Conservation (phyloP, 2,797 vertebrate genomes). For the Pelobates cultripes region DNA sequence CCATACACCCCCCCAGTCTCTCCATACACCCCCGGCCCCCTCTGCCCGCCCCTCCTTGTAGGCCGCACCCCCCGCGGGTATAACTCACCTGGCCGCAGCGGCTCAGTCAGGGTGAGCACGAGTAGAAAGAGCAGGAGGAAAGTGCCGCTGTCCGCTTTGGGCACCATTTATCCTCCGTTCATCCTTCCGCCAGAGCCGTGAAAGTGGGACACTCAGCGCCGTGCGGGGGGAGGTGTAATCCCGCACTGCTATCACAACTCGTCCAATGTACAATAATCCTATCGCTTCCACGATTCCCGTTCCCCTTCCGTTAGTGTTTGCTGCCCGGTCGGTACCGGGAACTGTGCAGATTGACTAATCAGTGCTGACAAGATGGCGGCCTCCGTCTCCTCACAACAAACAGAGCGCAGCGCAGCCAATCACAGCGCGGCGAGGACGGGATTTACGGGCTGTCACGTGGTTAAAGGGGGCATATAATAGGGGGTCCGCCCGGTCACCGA, state of each 20-base stretch:
- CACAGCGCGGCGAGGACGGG: conserved; percentile 56
- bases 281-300: not conserved
- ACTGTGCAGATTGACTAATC: conserved; percentile 17
- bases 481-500: not conserved
- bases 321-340: conserved; percentile 7
- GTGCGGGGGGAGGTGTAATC: not conserved
- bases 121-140: conserved; percentile 90
- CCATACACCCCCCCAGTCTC: too few relatives aligned
- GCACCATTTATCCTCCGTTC: conserved; percentile 99
- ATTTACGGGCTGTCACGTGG: not conserved
- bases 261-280: not conserved
- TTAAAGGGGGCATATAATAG: not conserved
- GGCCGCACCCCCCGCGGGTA: conserved; percentile 37
- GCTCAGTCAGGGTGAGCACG: conserved; percentile 88
- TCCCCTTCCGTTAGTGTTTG: not conserved
- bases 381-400: conserved; percentile 72
- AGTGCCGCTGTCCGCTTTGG: conserved; percentile 92
- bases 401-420: conserved; percentile 66
- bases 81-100: conserved; percentile 88
- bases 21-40: too few relatives aligned
- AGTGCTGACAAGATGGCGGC: conserved; percentile 71
- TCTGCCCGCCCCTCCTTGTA: not conserved
- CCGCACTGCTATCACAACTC: not conserved
- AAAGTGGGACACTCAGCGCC: conserved; percentile 64
- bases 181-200: conserved; percentile 82